Conservation (phyloP, 2,888 invertebrate species). For the Zonitis immaculata region DNA sequence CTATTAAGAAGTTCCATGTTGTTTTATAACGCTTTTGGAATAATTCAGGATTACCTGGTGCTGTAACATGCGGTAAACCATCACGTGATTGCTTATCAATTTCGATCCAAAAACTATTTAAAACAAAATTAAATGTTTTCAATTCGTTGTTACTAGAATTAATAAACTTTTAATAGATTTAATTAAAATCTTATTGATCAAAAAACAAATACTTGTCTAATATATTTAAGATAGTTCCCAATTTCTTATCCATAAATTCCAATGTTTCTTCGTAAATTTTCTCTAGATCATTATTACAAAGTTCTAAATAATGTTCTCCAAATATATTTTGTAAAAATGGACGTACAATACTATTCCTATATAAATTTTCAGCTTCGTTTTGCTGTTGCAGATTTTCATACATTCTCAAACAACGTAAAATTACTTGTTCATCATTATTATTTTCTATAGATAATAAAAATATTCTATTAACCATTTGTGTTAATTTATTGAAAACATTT, state of each 20-base stretch:
- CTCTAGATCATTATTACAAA: conserved; percentile 59
- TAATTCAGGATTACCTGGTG: conserved; percentile 85
- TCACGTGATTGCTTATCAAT: conserved; percentile 75
- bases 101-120: conserved; percentile 85
- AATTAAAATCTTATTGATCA: not conserved
- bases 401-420: conserved; percentile 56
- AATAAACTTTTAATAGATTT: not conserved
- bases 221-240: conserved; percentile 52
- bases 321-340: conserved; percentile 68
- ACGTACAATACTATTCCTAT: conserved; percentile 63
- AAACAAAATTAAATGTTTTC: conserved; percentile 69
- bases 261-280: conserved; percentile 70
- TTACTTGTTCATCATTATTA: conserved; percentile 52
- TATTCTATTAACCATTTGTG: conserved; percentile 35
- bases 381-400: conserved; percentile 61
- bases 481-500: conserved; percentile 44
- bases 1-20: conserved; percentile 69
- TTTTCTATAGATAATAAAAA: conserved; percentile 57
- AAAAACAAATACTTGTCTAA: conserved; percentile 16
- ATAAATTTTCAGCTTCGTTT: conserved; percentile 65
- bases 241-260: conserved; percentile 64
- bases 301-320: conserved; percentile 56
- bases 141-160: conserved; percentile 47
- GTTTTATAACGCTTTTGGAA: conserved; percentile 79
- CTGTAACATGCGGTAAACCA: conserved; percentile 80